Base-by-base conservation (phyloP, 1,140 invertebrate genomes). In the Drosophila tristis region DNA sequence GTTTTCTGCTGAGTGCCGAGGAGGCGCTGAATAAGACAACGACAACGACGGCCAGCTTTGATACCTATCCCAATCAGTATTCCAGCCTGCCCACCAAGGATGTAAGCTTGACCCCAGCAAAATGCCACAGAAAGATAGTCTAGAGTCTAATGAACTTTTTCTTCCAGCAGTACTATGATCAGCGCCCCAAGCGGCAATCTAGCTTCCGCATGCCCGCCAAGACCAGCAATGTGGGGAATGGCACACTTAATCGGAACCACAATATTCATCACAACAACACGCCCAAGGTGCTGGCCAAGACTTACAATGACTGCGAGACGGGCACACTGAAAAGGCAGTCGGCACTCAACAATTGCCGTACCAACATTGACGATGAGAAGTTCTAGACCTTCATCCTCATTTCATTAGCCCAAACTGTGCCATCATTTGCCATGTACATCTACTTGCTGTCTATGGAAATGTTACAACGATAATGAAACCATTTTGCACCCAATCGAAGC, bases 61-160 rank as follows among this genome's bases (percentile, higher is more conserved):
- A 96, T 55, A 95, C 95, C 0, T 96, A 96, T 81, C 96, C 96
- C 78, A 97, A 97, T 91, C 95, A 96, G 63, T 97, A 97, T 86
- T 96, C 96, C 45, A 95, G 95, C n/a, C 94, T 97, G 31, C 96
- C 95, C 0, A 92, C 96, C 54, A 96, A 96, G 84, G 95, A 96
- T 91, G 94, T 95, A 68, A 93, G 93, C 80, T 16, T 0, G 11
- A 7, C 8, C 26, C 3, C 31, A 9, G 31, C 31, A 8, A 31
- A 31, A 31, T 31, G 31, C 31, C 31, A 35, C 9, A 35, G 31
- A 35, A 39, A 39, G 35, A 13, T 11, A 1, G 11, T 5, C n/a
- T 45, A 39, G n/a, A 35, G 23, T 20, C 25, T 51, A 43, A 62
- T 47, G 13, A 56, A 5, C 29, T n/a, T 9, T 47, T 7, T 42